These are phyloP conservation scores for Egretta garzetta DNA, from an alignment of 2,113 vertebrate species.

Conservation along the genomic window DNA sequence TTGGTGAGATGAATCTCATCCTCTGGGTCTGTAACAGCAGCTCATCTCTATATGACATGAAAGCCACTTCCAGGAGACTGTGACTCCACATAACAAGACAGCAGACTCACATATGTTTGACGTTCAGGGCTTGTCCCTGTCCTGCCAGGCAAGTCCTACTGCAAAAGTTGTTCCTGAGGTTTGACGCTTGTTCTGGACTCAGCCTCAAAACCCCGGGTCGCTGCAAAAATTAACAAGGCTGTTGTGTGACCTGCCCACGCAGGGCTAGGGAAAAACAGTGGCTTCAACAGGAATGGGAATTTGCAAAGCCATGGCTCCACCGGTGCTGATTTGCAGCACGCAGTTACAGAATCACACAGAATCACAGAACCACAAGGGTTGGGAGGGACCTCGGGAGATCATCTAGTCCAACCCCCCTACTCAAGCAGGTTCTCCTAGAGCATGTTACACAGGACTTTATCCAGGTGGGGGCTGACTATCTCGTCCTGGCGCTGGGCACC, in stretches of 20 bases:
- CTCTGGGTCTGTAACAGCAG: background rate
- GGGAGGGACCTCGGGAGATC: too few relatives aligned
- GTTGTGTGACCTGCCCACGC: too few relatives aligned
- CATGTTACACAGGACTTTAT: too few relatives aligned
- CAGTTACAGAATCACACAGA: background rate
- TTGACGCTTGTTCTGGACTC: background rate
- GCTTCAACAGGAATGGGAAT: background rate
- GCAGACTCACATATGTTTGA: rapidly evolving
- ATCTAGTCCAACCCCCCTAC: too few relatives aligned
- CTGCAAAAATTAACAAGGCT: background rate
- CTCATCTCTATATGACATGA: background rate
- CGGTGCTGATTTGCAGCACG: background rate
- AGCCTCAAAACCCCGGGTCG: background rate
- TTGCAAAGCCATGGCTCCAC: rapidly evolving
- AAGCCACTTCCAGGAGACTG: background rate
- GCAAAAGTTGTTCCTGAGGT: background rate
- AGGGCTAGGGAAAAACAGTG: rapidly evolving
- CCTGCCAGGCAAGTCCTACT: background rate
- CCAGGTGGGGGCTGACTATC: too few relatives aligned
- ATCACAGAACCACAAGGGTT: too few relatives aligned
- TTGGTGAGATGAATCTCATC: background rate
- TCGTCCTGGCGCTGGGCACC: too few relatives aligned
- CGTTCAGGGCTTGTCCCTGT: background rate
- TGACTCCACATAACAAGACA: background rate
- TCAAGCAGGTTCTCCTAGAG: too few relatives aligned